Base-by-base conservation (phyloP, 2,888 invertebrate species). In the Chaetoderma sp. region DNA sequence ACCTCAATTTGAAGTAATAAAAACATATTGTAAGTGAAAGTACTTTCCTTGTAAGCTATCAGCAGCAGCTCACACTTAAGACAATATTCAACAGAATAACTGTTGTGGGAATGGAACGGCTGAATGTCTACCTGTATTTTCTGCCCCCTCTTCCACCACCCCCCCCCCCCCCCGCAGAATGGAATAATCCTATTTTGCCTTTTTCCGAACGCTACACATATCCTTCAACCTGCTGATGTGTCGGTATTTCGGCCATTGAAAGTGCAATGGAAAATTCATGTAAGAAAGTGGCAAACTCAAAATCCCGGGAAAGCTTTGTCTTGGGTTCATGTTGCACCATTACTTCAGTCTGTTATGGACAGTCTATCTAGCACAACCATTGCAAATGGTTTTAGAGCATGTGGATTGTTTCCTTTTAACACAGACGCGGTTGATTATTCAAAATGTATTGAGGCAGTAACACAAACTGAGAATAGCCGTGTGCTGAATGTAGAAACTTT, bases 121-220 rank as follows among this genome's bases (percentile, higher is more conserved):
- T n/a, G n/a, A n/a, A n/a, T n/a, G n/a, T n/a, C n/a, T n/a, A n/a
- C n/a, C n/a, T n/a, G n/a, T n/a, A n/a, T n/a, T n/a, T n/a, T n/a
- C n/a, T n/a, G n/a, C n/a, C n/a, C n/a, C n/a, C n/a, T n/a, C n/a
- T n/a, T n/a, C n/a, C n/a, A n/a, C n/a, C n/a, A n/a, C n/a, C n/a
- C n/a, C n/a, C n/a, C n/a, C n/a, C n/a, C n/a, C n/a, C n/a, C n/a
- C n/a, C n/a, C n/a, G n/a, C n/a, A 33, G 21, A 59, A 70, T 18
- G 68, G 60, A 5, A 60, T 70, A 10, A 58, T 68, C 16, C 36
- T 70, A 27, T 70, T 68, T 54, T 69, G 66, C 28, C 47, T 67
- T 16, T 33, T 63, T 6, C 50, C 70, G 27, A 55, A 67, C 44
- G 59, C 67, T 16, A 67, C 57, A 5, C 70, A 67, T 28, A 45